Conservation (phyloP, 2,113 vertebrate genomes). For the Plestiodon gilberti region DNA sequence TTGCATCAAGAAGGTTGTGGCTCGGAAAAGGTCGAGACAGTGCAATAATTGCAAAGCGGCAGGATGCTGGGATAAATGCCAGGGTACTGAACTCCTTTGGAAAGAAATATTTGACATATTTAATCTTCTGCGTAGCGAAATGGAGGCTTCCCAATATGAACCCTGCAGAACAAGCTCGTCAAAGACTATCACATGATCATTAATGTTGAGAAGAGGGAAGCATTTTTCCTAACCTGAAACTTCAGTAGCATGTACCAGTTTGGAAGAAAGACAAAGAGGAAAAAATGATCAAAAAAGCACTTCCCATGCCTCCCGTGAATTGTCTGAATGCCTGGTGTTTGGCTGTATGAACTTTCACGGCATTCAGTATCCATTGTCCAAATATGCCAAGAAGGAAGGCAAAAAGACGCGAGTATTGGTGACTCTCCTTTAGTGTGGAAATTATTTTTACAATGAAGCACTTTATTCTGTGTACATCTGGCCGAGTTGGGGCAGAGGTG, state of each 20-base stretch:
- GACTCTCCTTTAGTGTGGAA: conserved; percentile 73
- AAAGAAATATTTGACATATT: conserved; percentile 15
- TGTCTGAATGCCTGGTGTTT: conserved; percentile 48
- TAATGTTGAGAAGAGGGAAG: not conserved
- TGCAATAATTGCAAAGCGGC: conserved; percentile 67
- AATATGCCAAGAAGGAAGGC: conserved; percentile 39
- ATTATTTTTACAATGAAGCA: conserved; percentile 74
- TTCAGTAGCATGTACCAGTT: not conserved
- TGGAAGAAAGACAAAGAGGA: conserved; percentile 19
- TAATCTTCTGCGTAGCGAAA: conserved; percentile 45
- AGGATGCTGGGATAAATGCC: conserved; percentile 54
- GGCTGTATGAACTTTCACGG: conserved; percentile 19
- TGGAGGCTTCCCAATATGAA: conserved; percentile 29
- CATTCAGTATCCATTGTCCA: conserved; percentile 51
- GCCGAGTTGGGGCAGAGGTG: conserved; percentile 44
- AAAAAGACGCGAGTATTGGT: conserved; percentile 47
- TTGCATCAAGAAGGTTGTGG: conserved; percentile 5
- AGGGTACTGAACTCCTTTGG: conserved; percentile 49
- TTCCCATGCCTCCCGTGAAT: conserved; percentile 48
- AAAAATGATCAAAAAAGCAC: conserved; percentile 37
- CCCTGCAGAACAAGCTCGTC: conserved; percentile 4
- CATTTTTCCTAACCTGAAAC: not conserved
- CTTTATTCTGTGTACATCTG: conserved; percentile 82
- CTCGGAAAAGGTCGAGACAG: conserved; percentile 61
- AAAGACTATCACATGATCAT: not conserved